Evolutionary conservation across 1,140 invertebrate genomes (phyloP), one percentile per base, ranked within the genome.

Genomic region (Pogonus chalceus): DNA sequence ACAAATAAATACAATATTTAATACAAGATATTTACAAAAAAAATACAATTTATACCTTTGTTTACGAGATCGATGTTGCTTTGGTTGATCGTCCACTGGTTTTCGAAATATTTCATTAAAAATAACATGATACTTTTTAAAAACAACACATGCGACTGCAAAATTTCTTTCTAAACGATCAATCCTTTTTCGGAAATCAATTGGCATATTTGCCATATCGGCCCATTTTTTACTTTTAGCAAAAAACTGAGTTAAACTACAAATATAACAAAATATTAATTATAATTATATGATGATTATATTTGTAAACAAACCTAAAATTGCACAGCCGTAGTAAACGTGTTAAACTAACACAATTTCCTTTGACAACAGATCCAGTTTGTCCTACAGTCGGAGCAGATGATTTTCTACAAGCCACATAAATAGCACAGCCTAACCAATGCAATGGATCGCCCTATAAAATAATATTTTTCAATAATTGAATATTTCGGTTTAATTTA

Each of bases 171-270:
- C 88, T 47, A 98, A 70, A 54, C 83, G 79, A 49, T 91, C 85
- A 49, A 98, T 87, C 71, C 90, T 90, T 20, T 84, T 79, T 53
- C 84, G 77, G 64, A 97, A 92, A 39, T 92, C 87, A 58, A 84
- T 80, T 0, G 89, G 79, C 67, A 96, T 79, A 58, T 85, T 85
- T 0, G 90, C 84, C 92, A 98, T 96, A 61, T 95, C 90, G 43
- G 88, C 84, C 96, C 96, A 98, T 64, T 88, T 88, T 67, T 92
- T 90, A 63, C 94, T 95, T 74, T 97, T 98, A 46, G 82, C 83
- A 68, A 98, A 96, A 75, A 99, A 99, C 59, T 97, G 88, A 55
- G 92, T 87, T 35, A 98, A 76, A 62, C 89, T 92, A 69, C 56
- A 78, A 76, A 58, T 55, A n/a, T n/a, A n/a, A n/a, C n/a, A n/a